A percentile compares a stretch with the other conserved stretches of the same genome.
phyloP scores from a whole-genome alignment of 2,113 vertebrate genomes.

The Sinocyclocheilus anophthalmus region DNA sequence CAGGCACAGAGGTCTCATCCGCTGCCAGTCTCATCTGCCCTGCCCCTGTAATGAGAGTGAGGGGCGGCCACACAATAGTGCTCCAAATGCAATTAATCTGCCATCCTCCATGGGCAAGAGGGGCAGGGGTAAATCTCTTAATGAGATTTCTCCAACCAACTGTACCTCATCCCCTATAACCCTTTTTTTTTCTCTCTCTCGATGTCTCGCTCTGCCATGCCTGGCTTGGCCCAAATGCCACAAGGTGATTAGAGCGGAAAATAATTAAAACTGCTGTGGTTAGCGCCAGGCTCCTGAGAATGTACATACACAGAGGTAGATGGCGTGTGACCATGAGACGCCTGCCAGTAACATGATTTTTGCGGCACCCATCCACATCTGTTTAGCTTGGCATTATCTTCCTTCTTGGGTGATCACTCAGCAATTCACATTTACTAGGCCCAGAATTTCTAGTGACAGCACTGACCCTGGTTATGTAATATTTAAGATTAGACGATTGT shows the following conservation, averaged over 20 bases:
- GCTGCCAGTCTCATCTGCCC: slow-evolving; percentile 5
- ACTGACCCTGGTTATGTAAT: background rate
- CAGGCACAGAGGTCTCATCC: slow-evolving; percentile 1
- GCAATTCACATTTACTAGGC: background rate
- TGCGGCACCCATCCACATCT: background rate
- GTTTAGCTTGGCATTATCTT: background rate
- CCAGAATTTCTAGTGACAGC: background rate
- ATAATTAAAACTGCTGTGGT: slow-evolving; percentile 58
- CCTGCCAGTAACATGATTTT: slow-evolving; percentile 19
- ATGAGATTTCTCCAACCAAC: slow-evolving; percentile 88
- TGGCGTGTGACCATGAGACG: background rate
- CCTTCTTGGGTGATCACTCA: background rate
- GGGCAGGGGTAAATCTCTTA: slow-evolving; percentile 93
- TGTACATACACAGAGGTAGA: slow-evolving; percentile 9
- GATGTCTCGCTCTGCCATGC: slow-evolving; percentile 68
- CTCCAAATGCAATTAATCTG: slow-evolving; percentile 90
- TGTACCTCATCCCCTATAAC: slow-evolving; percentile 72
- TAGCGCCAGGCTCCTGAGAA: slow-evolving; percentile 14
- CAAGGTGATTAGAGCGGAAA: slow-evolving; percentile 73
- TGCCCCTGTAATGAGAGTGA: slow-evolving; percentile 38
- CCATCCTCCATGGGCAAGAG: slow-evolving; percentile 84
- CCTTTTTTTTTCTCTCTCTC: slow-evolving; percentile 57
- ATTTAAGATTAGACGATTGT: background rate
- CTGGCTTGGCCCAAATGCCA: slow-evolving; percentile 58
- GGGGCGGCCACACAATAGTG: slow-evolving; percentile 84